Base-by-base conservation (phyloP, 2,113 vertebrate genomes). In the Tor tambroides region DNA sequence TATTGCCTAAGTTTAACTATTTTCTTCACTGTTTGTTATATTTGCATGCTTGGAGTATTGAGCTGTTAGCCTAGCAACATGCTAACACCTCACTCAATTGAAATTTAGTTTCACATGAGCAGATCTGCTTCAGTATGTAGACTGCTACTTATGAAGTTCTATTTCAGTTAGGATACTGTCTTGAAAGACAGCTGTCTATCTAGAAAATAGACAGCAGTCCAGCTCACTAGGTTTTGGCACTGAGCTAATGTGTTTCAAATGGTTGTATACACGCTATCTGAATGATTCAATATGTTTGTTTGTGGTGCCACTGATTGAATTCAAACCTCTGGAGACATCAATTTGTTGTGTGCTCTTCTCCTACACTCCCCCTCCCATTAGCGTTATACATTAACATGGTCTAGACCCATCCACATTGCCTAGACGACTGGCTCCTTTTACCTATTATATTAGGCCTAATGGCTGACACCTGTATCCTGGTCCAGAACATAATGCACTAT, bases 361-460 rank as follows among this genome's bases (percentile, higher is more conserved):
- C 12, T 59, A 63, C 32, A 15, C 54, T 10, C 65, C 74, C 4
- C 19, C 77, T 32, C 51, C 38, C 6, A 51, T 79, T 32, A 85
- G 56, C 2, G 2, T 38, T 78, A 35, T 87, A 67, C 81, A 74
- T 80, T 83, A 79, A 54, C 43, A 10, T 35, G 63, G 10, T 65
- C 49, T 23, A 38, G 69, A 38, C 5, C 30, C 2, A 0, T 77
- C 63, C 35, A 49, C 38, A 14, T 49, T 71, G 59, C 56, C 49
- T 83, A 63, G 75, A 80, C 19, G 35, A 30, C 43, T 30, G 54
- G 28, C 71, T 85, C 9, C 67, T 30, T 41, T 63, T 84, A 28
- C n/a, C 46, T 86, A 72, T 86, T 83, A 65, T 72, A 79, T 72
- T 67, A 41, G 67, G 1, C 59, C n/a, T 87, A 84, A 85, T 75